Evolutionary conservation across 2,888 invertebrate species (phyloP), one percentile per base, ranked within the genome.

Genomic region (Enoplolaimus lenunculus): DNA sequence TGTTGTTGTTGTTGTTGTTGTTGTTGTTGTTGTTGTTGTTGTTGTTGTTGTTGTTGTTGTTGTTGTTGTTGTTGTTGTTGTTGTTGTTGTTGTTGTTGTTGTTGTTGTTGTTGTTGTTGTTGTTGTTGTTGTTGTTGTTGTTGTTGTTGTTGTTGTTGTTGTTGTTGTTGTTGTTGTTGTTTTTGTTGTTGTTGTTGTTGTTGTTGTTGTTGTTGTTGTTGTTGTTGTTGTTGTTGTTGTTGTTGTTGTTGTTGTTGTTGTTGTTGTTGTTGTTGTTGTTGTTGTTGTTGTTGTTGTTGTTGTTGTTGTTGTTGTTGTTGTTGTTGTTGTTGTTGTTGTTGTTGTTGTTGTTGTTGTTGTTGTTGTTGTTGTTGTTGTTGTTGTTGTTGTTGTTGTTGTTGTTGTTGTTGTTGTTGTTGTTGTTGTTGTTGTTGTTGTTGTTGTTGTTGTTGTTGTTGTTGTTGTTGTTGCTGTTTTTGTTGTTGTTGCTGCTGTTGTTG

Each of bases 1-100:
- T 66, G 66, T 66, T 66, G 66, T 66, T 66, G 66, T 66, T 66
- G 66, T 66, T 66, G 66, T 66, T 66, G 66, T 66, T 66, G 66
- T 66, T 66, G 66, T 66, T 66, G 66, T 66, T 66, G 66, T 66
- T 66, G 66, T 66, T 66, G 66, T 66, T 66, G 66, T 66, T 66
- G 66, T 66, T 66, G 66, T 66, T 66, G 66, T 66, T 66, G 66
- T 66, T 66, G 29, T 7, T 66, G 66, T 66, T 66, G 66, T 66
- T 66, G 66, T 29, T 13, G 60, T 28, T 66, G 66, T 66, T 66
- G 66, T 66, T 66, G 66, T 66, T 66, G 66, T 66, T 66, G 66
- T 66, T 66, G 66, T 66, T 66, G 66, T 66, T 66, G 66, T 66
- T 66, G 66, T 66, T 66, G 66, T 66, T 66, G 66, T 66, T 66